A percentile compares a stretch with the other conserved stretches of the same genome.
Evolutionary conservation across 2,113 vertebrate genomes (phyloP).

Genomic region (Perca flavescens): DNA sequence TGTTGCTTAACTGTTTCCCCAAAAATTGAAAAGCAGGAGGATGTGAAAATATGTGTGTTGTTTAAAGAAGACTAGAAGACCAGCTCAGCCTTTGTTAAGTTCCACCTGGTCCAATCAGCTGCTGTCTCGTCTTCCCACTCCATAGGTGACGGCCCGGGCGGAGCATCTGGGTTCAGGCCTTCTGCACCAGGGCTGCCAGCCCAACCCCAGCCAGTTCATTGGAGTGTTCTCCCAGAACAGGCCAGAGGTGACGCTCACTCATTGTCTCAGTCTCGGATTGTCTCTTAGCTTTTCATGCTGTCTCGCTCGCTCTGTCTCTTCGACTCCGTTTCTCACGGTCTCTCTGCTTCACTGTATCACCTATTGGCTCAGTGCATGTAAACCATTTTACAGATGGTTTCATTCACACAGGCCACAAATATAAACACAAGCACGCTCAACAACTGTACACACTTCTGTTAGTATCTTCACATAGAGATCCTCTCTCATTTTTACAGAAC

Average conservation of each 20-base stretch:
- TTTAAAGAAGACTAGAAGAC: background rate
- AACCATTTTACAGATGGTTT: slow-evolving; percentile 4
- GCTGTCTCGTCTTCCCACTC: background rate
- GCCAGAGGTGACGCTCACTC: slow-evolving; percentile 89
- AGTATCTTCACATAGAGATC: background rate
- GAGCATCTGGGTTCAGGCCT: slow-evolving; percentile 95
- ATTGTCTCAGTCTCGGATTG: background rate
- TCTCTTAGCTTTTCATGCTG: background rate
- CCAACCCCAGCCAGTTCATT: slow-evolving; percentile 91
- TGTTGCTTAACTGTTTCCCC: background rate
- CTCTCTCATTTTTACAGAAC: no score
- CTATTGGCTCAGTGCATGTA: background rate
- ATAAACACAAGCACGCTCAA: background rate
- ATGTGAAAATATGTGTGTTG: background rate
- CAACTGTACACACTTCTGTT: background rate
- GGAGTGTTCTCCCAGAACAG: slow-evolving; percentile 98
- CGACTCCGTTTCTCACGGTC: background rate
- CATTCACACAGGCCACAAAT: background rate
- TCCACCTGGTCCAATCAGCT: background rate
- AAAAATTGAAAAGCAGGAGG: background rate
- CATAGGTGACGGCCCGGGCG: slow-evolving; percentile 91
- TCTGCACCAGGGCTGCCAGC: slow-evolving; percentile 91
- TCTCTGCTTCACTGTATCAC: background rate
- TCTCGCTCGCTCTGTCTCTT: background rate
- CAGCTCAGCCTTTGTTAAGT: background rate